Evolutionary conservation across 1,140 invertebrate genomes (phyloP).

Genomic region (Phthorimaea operculella): DNA sequence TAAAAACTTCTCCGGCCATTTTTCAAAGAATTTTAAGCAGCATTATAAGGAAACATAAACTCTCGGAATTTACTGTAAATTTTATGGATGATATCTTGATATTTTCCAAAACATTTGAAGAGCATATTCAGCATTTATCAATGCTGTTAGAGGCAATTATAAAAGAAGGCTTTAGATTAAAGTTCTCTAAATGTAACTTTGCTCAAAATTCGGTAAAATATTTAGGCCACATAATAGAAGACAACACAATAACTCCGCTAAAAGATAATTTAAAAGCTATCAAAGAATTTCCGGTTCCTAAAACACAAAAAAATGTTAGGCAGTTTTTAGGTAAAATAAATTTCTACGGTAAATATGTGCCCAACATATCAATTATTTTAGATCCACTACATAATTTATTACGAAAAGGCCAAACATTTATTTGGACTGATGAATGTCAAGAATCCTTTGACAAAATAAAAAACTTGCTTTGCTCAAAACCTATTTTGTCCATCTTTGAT

Average conservation of each 20-base stretch:
- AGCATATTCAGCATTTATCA: constrained; percentile 30
- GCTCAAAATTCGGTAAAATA: background rate
- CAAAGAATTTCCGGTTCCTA: constrained; percentile 23
- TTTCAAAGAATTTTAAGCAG: constrained; percentile 8
- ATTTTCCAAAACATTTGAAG: constrained; percentile 32
- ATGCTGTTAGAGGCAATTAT: constrained; percentile 22
- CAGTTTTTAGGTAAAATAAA: constrained; percentile 36
- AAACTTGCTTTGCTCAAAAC: constrained; percentile 13
- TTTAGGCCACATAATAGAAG: constrained; percentile 23
- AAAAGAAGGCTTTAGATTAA: constrained; percentile 28
- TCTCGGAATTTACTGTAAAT: background rate
- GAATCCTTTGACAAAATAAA: constrained; percentile 24
- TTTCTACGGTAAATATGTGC: constrained; percentile 18
- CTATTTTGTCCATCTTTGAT: constrained; percentile 17
- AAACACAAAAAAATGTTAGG: constrained; percentile 12
- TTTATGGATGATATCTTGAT: constrained; percentile 29
- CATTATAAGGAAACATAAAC: constrained; percentile 7
- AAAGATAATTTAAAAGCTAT: constrained; percentile 34
- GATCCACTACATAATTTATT: constrained; percentile 10
- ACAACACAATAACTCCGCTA: constrained; percentile 24
- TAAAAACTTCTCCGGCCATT: constrained; percentile 8
- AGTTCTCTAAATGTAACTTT: constrained; percentile 4
- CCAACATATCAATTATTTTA: background rate
- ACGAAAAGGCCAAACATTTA: constrained; percentile 26
- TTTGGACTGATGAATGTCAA: constrained; percentile 26